Conservation (phyloP, 2,797 vertebrate species). For the Anas capensis region DNA sequence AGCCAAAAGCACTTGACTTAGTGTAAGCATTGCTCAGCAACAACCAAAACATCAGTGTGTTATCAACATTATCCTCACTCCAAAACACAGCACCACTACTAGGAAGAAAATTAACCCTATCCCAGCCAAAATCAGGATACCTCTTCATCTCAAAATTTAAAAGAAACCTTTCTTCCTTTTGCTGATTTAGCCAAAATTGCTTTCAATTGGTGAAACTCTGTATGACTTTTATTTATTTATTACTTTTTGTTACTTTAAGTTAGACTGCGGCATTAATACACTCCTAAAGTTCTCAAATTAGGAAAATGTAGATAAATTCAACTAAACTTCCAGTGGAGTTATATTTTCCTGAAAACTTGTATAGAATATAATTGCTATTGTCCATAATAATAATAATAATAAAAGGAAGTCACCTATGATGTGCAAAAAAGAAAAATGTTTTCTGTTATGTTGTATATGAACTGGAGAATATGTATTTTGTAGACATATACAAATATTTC, state of each 20-base stretch:
- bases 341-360: not conserved
- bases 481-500: not conserved
- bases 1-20: not conserved
- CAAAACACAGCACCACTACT: not conserved
- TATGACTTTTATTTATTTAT: not conserved
- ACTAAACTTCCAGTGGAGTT: not conserved
- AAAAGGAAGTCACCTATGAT: fast-evolving
- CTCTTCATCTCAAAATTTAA: not conserved
- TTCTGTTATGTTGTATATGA: not conserved
- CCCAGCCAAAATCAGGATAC: not conserved
- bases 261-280: not conserved
- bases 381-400: not conserved
- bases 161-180: fast-evolving
- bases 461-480: not conserved
- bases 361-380: not conserved
- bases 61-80: not conserved
- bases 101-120: not conserved
- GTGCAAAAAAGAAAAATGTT: not conserved
- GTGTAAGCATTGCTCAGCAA: not conserved
- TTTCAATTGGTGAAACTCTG: not conserved
- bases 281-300: not conserved
- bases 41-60: not conserved
- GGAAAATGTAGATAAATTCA: not conserved
- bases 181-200: not conserved
- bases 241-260: not conserved